Percentiles rank a stretch among this genome's conserved stretches.
phyloP scores from a whole-genome alignment of 1,140 invertebrate genomes.

The Leptinotarsa lineolata region DNA sequence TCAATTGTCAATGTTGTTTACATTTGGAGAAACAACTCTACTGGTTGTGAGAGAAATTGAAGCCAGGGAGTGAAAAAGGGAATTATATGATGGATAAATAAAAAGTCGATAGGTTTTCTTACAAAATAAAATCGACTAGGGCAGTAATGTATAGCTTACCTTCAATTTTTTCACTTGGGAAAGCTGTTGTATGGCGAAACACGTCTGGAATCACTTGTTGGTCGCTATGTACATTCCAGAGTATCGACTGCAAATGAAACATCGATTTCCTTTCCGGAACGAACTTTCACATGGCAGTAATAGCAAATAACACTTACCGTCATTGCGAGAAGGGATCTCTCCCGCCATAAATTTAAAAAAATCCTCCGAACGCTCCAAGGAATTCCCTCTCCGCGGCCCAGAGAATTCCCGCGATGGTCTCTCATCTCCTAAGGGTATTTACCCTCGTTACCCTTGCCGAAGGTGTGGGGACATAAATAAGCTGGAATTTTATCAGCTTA shows the following conservation, averaged over 20 bases:
- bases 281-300: slow-evolving; percentile 31
- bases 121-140: no score
- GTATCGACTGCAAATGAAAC: not conserved
- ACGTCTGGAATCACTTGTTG: no score
- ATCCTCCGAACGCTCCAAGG: slow-evolving; percentile 12
- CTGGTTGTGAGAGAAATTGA: no score
- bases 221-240: no score
- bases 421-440: slow-evolving; percentile 29
- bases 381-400: slow-evolving; percentile 16
- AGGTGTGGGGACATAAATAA: slow-evolving; percentile 33
- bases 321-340: slow-evolving; percentile 31
- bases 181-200: no score
- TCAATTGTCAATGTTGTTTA: no score
- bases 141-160: no score
- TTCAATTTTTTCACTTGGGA: no score
- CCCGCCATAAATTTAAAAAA: slow-evolving; percentile 35
- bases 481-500: slow-evolving; percentile 35
- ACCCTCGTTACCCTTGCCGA: slow-evolving; percentile 22
- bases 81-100: no score
- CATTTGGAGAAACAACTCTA: no score
- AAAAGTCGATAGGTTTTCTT: no score
- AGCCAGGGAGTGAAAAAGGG: no score
- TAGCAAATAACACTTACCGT: slow-evolving; percentile 38
- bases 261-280: not conserved
- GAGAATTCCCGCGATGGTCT: slow-evolving; percentile 14